phyloP scores from a whole-genome alignment of 2,113 vertebrate genomes.

The Sprattus sprattus region DNA sequence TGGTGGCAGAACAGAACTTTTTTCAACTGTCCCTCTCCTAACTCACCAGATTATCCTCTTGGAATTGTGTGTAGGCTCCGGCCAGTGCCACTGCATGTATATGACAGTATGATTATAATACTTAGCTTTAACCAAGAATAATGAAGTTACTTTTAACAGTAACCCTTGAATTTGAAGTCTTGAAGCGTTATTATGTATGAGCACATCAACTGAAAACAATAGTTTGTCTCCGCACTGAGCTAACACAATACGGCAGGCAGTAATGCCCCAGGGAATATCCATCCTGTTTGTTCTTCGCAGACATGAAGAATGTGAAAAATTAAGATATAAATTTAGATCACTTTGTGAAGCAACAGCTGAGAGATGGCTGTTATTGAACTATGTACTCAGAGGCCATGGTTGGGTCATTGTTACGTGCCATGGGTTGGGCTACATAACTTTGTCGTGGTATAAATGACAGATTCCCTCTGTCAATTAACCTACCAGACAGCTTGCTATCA shows the following conservation, averaged over 20 bases:
- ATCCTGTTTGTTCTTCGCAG: background rate
- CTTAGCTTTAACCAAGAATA: background rate
- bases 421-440: background rate
- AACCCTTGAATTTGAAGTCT: background rate
- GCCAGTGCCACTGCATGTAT: background rate
- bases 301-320: constrained; percentile 52
- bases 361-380: background rate
- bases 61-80: background rate
- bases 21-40: background rate
- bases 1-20: background rate
- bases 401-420: background rate
- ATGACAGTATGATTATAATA: background rate
- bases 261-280: background rate
- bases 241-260: background rate
- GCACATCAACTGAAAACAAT: background rate
- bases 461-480: background rate
- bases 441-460: background rate
- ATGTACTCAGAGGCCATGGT: background rate
- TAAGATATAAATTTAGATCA: constrained; percentile 40
- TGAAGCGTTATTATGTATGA: background rate
- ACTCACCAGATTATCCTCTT: background rate
- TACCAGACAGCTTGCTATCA: background rate
- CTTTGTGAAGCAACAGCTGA: constrained; percentile 55
- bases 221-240: background rate
- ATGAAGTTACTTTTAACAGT: background rate